Conservation (phyloP, 2,113 vertebrate genomes). For the Micronycteris hirsuta region DNA sequence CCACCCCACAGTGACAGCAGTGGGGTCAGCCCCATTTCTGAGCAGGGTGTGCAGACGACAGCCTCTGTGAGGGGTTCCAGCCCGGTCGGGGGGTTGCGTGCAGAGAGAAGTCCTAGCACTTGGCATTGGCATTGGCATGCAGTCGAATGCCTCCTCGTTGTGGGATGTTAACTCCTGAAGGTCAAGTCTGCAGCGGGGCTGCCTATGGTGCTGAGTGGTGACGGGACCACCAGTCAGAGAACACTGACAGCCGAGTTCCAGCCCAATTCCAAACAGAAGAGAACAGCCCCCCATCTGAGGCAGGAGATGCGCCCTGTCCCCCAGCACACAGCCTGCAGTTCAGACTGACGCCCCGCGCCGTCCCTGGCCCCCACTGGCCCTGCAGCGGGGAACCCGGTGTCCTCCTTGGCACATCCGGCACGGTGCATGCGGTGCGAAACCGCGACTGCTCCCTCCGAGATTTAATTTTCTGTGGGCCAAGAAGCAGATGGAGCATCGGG, state of each 20-base stretch:
- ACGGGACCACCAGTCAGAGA: too few species aligned
- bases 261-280: not conserved
- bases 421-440: too few species aligned
- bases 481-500: not conserved
- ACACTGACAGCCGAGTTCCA: not conserved
- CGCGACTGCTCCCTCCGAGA: not conserved
- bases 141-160: accelerated
- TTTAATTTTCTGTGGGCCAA: not conserved
- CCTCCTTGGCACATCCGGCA: not conserved
- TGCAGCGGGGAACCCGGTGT: not conserved
- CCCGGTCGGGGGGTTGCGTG: not conserved
- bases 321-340: too few species aligned
- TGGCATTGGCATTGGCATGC: too few species aligned
- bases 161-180: not conserved
- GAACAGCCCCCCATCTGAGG: too few species aligned
- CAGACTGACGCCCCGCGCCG: too few species aligned
- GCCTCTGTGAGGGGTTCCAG: not conserved
- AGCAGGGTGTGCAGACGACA: not conserved
- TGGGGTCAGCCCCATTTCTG: not conserved
- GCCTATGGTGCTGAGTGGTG: too few species aligned
- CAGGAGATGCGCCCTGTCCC: too few species aligned
- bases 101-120: not conserved
- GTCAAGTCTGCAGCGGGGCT: not conserved
- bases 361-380: too few species aligned
- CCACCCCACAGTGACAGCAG: not conserved